Evolutionary conservation across 2,888 invertebrate genomes (phyloP), one percentile per base, ranked within the genome.

Genomic region (Agriopis leucophaearia): DNA sequence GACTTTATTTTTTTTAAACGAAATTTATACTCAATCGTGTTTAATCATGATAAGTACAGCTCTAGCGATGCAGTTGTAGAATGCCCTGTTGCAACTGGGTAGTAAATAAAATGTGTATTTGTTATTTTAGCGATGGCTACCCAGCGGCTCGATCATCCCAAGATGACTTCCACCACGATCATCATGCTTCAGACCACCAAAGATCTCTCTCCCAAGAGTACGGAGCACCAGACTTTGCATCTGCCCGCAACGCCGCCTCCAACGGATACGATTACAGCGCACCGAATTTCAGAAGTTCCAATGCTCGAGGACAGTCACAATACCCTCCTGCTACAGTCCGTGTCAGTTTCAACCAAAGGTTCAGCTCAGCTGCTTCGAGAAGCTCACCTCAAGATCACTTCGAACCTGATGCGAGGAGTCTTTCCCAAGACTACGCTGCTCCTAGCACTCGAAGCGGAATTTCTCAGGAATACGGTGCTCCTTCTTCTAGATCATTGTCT

Each of bases 191-290:
- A 57, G 66, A 62, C 47, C 47, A 63, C 38, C 58, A 63, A 44
- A 51, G 66, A 48, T 67, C 67, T 71, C 47, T 82, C 3, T 91
- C 94, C 59, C 88, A 90, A 66, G 90, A 90, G 60, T 95, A 95
- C 70, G 94, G 94, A 35, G 90, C 89, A 18, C 94, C 95, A 44
- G 80, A 79, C 7, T 18, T 56, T 16, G 55, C 55, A 0, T 78
- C 88, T 56, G 82, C 84, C 6, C 86, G 87, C 8, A 80, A 80
- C 64, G 70, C 78, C 6, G 27, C 60, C n/a, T 65, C 52, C 10
- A 42, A n/a, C 10, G 67, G 67, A 10, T 63, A 67, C 38, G 63
- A 94, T 54, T 91, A 93, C 74, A 93, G 88, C 75, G 87, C 91
- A 9, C 85, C 84, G 5, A 83, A 89, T 62, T 85, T 88, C 1